Conservation (phyloP, 2,797 vertebrate species). For the Sebastes ruberrimus region DNA sequence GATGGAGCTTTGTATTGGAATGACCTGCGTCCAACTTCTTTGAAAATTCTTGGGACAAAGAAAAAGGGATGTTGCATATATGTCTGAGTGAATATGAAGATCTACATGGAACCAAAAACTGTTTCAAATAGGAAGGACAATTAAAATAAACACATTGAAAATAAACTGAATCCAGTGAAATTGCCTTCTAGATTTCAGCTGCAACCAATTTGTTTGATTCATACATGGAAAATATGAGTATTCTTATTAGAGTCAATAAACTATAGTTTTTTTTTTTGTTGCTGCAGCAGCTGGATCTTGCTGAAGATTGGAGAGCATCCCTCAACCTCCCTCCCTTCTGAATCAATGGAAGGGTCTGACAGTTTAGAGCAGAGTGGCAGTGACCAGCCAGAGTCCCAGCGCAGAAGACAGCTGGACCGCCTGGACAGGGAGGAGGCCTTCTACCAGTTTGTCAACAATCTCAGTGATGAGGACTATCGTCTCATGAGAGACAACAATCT, state of each 20-base stretch:
- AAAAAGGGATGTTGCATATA: too few relatives aligned
- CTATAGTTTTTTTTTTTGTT: background rate
- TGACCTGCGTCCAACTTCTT: too few relatives aligned
- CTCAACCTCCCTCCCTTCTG: slow-evolving; percentile 57
- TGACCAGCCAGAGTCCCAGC: slow-evolving; percentile 93
- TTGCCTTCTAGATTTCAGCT: too few relatives aligned
- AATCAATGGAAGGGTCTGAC: slow-evolving; percentile 91
- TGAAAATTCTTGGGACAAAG: too few relatives aligned
- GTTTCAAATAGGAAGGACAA: too few relatives aligned
- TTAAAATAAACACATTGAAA: too few relatives aligned
- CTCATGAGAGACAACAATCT: slow-evolving; percentile 99
- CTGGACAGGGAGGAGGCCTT: slow-evolving; percentile 96
- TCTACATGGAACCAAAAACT: too few relatives aligned
- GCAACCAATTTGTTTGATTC: too few relatives aligned
- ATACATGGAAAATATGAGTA: background rate
- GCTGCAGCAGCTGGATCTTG: slow-evolving; percentile 52
- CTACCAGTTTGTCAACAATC: slow-evolving; percentile 99
- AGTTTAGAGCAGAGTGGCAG: slow-evolving; percentile 89
- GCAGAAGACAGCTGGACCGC: slow-evolving; percentile 93
- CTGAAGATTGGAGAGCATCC: slow-evolving; percentile 57
- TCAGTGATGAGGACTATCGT: slow-evolving; percentile 98
- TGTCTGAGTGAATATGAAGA: too few relatives aligned
- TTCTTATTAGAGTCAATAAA: background rate
- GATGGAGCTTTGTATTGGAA: too few relatives aligned
- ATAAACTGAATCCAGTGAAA: too few relatives aligned